Percentiles rank a stretch among this genome's conserved stretches.
Evolutionary conservation across 2,888 invertebrate species (phyloP).

Genomic region (Lasioglossum pauxillum): DNA sequence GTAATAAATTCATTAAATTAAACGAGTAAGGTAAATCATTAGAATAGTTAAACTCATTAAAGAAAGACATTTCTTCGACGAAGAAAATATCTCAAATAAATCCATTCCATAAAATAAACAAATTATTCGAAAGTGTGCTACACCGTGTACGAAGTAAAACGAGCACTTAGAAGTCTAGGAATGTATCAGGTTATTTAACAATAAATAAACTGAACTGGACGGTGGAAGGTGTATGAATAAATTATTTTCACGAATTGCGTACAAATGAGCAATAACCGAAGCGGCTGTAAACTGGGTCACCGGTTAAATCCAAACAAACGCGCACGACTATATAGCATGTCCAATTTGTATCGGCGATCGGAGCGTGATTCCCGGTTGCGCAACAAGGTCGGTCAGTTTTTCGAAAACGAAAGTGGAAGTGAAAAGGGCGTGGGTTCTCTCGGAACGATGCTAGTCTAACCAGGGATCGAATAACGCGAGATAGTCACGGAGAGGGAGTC

Average conservation of each 20-base stretch:
- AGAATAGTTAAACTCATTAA: too few relatives aligned
- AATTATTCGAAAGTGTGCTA: background rate
- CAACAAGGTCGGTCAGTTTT: slow-evolving; percentile 46
- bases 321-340: slow-evolving; percentile 16
- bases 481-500: slow-evolving; percentile 29
- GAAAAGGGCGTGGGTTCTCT: background rate
- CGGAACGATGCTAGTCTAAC: background rate
- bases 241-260: background rate
- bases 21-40: background rate
- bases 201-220: background rate
- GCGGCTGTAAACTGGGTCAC: background rate
- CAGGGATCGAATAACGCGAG: slow-evolving; percentile 23
- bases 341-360: background rate
- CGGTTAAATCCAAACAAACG: background rate
- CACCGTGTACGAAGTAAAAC: background rate
- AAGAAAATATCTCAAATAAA: too few relatives aligned
- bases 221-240: background rate
- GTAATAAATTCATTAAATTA: background rate
- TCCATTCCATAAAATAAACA: background rate
- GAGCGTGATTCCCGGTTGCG: slow-evolving; percentile 16
- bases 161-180: background rate
- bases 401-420: slow-evolving; percentile 29
- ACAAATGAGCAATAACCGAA: background rate
- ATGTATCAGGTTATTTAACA: background rate
- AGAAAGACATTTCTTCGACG: too few relatives aligned